phyloP scores from a whole-genome alignment of 2,888 invertebrate species.

The Heliconius erato region DNA sequence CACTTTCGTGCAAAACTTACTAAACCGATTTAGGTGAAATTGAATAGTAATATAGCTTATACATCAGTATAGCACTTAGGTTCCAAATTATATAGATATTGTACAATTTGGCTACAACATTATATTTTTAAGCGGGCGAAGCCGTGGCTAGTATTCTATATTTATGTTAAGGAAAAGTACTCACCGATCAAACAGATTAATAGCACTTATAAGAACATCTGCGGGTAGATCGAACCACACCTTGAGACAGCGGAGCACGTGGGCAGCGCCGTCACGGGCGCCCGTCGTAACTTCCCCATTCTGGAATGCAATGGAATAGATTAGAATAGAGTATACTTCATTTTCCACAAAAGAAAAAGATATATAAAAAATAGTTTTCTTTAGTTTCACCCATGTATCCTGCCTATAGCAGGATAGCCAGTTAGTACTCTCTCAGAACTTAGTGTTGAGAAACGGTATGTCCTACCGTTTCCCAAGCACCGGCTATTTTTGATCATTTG shows the following conservation, averaged over 20 bases:
- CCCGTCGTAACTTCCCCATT: constrained; percentile 91
- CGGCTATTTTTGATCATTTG: no score
- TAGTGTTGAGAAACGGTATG: background rate
- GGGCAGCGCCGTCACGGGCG: constrained; percentile 92
- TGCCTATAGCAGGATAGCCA: background rate
- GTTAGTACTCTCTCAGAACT: background rate
- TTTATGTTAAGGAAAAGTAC: constrained; percentile 30
- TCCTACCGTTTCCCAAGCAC: background rate
- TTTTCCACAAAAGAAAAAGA: background rate
- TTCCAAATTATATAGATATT: no score
- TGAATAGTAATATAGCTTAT: no score
- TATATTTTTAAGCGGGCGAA: background rate
- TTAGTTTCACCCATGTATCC: background rate
- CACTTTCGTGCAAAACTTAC: no score
- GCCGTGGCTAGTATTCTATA: background rate
- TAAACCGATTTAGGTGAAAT: no score
- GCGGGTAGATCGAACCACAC: constrained; percentile 94
- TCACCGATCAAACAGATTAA: constrained; percentile 90
- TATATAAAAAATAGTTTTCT: background rate
- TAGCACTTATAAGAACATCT: constrained; percentile 91
- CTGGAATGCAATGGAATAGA: constrained; percentile 63
- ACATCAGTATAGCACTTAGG: no score
- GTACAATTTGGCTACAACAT: background rate
- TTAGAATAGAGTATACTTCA: background rate
- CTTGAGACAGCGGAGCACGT: constrained; percentile 92